Conservation (phyloP, 2,888 invertebrate genomes). For the Eulithis testata region DNA sequence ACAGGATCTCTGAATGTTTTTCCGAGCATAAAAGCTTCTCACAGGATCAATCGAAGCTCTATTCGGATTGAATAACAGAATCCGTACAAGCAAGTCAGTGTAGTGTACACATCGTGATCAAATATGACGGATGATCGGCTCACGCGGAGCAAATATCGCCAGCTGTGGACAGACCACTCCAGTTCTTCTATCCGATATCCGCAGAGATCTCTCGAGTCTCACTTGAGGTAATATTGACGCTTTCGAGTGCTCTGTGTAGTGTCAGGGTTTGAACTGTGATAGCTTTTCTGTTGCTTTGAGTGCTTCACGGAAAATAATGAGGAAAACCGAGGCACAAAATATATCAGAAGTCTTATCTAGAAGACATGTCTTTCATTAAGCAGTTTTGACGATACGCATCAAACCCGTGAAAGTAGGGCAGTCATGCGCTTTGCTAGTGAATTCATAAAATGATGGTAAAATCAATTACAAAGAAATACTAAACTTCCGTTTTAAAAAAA, state of each 20-base stretch:
- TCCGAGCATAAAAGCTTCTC: not conserved
- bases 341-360: too few relatives aligned
- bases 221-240: conserved; percentile 35
- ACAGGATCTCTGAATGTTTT: not conserved
- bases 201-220: conserved; percentile 48
- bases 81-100: conserved; percentile 21
- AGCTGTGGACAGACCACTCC: conserved; percentile 68
- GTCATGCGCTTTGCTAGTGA: too few relatives aligned
- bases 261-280: conserved; percentile 36
- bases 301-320: not conserved
- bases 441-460: too few relatives aligned
- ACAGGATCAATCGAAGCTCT: conserved; percentile 11
- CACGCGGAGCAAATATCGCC: conserved; percentile 53
- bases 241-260: conserved; percentile 25
- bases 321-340: not conserved
- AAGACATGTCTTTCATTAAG: too few relatives aligned
- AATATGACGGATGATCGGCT: conserved; percentile 59
- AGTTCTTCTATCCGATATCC: conserved; percentile 65
- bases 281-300: conserved; percentile 16
- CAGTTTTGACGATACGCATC: too few relatives aligned
- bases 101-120: conserved; percentile 43
- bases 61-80: conserved; percentile 17
- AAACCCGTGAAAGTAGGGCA: too few relatives aligned
- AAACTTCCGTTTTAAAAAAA: too few relatives aligned
- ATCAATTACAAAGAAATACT: too few relatives aligned